Evolutionary conservation across 1,140 invertebrate species (phyloP), one percentile per base, ranked within the genome.

Genomic region (Drosophila tani): DNA sequence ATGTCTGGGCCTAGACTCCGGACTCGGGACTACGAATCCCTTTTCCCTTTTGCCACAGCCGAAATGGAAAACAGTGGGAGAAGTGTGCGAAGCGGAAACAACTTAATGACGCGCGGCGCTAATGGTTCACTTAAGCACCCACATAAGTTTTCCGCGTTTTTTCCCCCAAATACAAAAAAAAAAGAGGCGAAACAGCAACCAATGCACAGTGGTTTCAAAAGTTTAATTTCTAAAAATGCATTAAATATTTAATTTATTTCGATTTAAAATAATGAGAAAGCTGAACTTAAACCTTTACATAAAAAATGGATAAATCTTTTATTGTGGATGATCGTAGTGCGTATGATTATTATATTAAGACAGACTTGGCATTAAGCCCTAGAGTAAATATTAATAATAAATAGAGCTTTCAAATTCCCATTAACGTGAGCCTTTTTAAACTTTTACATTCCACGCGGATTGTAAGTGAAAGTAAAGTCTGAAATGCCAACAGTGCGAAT

Each of bases 71-170:
- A 85, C 85, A 88, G 85, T 79, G 50, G 65, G 79, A 85, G 84
- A 82, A 90, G 81, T 91, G 79, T 79, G 81, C 86, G 81, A 90
- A 90, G 85, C 85, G 85, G 85, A 90, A 90, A 90, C 85, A 90
- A 90, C 86, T 90, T 90, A 90, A 90, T 90, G 85, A 90, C 85
- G 85, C 85, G 81, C 85, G 85, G 85, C 85, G 85, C 85, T 90
- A 90, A 90, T 90, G 86, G 85, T 90, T 90, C 85, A 90, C 85
- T 90, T 90, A 90, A 90, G 81, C 85, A 90, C 86, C 85, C 85
- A 90, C 85, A 90, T 90, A 90, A 90, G 85, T 90, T 90, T 76
- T 63, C 64, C 75, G 60, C 76, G 59, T 47, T 62, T 73, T 67
- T 29, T 67, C 79, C 76, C 64, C 64, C 51, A 82, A 82, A 86